Percentiles rank a stretch among this genome's conserved stretches.
These are phyloP conservation scores for Callosobruchus maculatus DNA, from an alignment of 2,888 invertebrate genomes.

Conservation along the genomic window DNA sequence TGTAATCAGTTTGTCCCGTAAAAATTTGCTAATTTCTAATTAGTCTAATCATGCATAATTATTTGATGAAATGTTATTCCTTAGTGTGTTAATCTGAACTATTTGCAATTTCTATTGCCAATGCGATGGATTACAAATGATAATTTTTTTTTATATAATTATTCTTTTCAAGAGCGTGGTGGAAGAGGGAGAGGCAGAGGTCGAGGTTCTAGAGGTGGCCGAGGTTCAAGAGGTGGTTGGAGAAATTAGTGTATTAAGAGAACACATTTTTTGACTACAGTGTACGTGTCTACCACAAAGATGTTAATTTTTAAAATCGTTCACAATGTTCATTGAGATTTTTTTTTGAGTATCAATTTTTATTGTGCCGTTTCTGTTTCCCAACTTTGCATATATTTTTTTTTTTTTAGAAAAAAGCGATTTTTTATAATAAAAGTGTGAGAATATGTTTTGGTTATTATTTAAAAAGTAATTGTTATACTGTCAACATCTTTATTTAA, in stretches of 20 bases:
- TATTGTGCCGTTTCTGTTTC: not conserved
- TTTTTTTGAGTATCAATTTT: not conserved
- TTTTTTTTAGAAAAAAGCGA: not conserved
- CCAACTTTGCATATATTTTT: not conserved
- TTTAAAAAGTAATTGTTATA: not conserved
- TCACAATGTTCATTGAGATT: not conserved
- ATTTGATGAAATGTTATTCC: too few relatives aligned
- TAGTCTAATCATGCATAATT: too few relatives aligned
- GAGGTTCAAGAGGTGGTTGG: constrained; percentile 43
- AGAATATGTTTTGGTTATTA: not conserved
- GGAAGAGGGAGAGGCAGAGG: constrained; percentile 42
- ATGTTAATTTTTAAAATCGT: not conserved
- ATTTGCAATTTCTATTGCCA: too few relatives aligned
- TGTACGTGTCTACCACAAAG: not conserved
- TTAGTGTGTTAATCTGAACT: too few relatives aligned
- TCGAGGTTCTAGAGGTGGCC: constrained; percentile 41
- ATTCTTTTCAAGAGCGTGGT: constrained; percentile 25
- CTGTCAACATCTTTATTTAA: not conserved
- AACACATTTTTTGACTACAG: constrained; percentile 8
- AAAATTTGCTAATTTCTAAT: too few relatives aligned
- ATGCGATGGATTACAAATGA: too few relatives aligned
- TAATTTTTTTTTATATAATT: too few relatives aligned
- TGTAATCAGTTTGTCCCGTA: too few relatives aligned
- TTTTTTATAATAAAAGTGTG: not conserved
- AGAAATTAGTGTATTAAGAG: constrained; percentile 37